Percentiles rank a stretch among this genome's conserved stretches.
phyloP scores from a whole-genome alignment of 1,140 invertebrate genomes.

The Drosophila lowei region DNA sequence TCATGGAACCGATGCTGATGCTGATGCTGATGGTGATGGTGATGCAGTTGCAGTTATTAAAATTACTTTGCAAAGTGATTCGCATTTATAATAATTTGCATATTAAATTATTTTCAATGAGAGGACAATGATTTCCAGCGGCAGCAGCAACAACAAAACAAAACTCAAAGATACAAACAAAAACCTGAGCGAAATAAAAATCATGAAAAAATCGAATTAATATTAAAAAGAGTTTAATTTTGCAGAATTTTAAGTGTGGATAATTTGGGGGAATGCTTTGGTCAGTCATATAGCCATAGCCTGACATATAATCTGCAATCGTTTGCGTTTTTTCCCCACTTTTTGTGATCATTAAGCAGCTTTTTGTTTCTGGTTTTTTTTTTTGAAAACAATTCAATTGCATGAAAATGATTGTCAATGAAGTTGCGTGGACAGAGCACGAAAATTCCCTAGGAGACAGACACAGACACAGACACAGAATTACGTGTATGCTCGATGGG shows the following conservation, averaged over 20 bases:
- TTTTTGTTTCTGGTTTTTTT: conserved; percentile 39
- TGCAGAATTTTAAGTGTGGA: conserved; percentile 51
- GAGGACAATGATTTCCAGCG: conserved; percentile 67
- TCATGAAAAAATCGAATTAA: conserved; percentile 70
- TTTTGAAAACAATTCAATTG: conserved; percentile 66
- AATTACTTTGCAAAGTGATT: conserved; percentile 72
- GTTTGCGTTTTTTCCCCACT: conserved; percentile 47
- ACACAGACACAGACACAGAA: conserved; percentile 6
- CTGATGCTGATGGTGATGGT: too few relatives aligned
- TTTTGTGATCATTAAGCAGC: conserved; percentile 68
- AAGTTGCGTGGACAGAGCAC: conserved; percentile 67
- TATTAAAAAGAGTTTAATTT: conserved; percentile 80
- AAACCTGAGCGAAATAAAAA: conserved; percentile 61
- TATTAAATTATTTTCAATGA: conserved; percentile 77
- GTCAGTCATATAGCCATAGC: conserved; percentile 44
- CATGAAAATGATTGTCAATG: conserved; percentile 56
- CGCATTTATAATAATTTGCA: conserved; percentile 78
- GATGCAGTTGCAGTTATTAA: conserved; percentile 53
- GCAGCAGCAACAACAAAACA: conserved; percentile 31
- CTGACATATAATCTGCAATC: conserved; percentile 69
- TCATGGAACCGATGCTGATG: conserved; percentile 9
- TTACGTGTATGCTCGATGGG: conserved; percentile 65
- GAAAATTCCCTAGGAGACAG: conserved; percentile 8
- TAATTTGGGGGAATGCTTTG: conserved; percentile 1
- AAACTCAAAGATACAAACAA: conserved; percentile 39